Evolutionary conservation across 1,140 invertebrate genomes (phyloP), one percentile per base, ranked within the genome.

Genomic region (Lepidurus couesii): DNA sequence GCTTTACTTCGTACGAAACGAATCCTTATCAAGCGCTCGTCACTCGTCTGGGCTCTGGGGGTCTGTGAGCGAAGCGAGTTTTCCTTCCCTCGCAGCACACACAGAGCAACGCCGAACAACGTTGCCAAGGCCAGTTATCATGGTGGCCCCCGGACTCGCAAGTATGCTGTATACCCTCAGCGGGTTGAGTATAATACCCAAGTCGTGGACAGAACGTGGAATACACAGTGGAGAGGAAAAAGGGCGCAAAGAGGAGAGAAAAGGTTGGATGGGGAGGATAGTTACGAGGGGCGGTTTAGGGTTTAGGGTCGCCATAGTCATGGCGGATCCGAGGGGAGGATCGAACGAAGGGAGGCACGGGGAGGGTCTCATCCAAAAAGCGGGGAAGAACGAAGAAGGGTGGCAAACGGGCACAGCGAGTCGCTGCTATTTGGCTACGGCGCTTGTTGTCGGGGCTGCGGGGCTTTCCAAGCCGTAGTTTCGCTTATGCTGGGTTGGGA

Each of bases 11-110:
- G 53, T 65, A 65, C n/a, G n/a, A 65, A 65, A 9, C 53, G 53
- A 65, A 65, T 65, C 53, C 53, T 65, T 65, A 65, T 65, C 53
- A 65, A 65, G 53, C 53, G 53, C n/a, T 65, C 53, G 53, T 65
- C 53, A 65, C 53, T 65, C 53, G 53, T 65, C 53, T 65, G 53
- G 53, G 53, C 53, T 65, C 53, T 65, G 21, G 53, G 21, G 53
- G 53, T 65, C 53, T 65, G 21, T 21, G 53, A 16, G 53, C 53
- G 9, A 65, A 65, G 53, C 53, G 53, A 65, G 53, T 65, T 65
- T 65, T 65, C 53, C 13, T 65, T 65, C 8, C 16, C 21, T 65
- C 21, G 53, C 9, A 65, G 53, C 21, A 65, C 13, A 65, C 21
- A 65, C 13, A 65, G 34, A 34, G 53, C 53, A 65, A 65, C 13